phyloP scores from a whole-genome alignment of 2,797 vertebrate species.

The Hozukius guyotensis region DNA sequence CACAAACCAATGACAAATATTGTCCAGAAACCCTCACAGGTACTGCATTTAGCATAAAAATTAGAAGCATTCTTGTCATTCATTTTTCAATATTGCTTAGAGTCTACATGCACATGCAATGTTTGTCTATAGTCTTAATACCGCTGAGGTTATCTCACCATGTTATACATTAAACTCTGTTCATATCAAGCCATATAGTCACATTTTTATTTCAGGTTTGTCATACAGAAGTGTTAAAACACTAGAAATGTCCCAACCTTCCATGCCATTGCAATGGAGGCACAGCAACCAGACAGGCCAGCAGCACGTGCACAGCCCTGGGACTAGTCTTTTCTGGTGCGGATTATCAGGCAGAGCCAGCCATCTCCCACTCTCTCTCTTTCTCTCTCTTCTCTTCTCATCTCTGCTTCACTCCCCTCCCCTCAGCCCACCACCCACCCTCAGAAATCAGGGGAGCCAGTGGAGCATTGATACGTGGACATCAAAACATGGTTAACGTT shows the following conservation, averaged over 20 bases:
- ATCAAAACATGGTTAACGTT: constrained; percentile 70
- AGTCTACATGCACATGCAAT: not conserved
- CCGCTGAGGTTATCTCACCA: not conserved
- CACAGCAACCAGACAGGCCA: constrained; percentile 12
- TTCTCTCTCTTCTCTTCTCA: constrained; percentile 19
- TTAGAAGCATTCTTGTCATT: not conserved
- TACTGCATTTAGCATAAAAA: too few relatives aligned
- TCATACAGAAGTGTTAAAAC: not conserved
- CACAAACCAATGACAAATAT: too few relatives aligned
- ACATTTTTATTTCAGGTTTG: not conserved
- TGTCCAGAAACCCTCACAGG: too few relatives aligned
- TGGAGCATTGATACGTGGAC: constrained; percentile 54
- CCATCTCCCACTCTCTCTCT: constrained; percentile 24
- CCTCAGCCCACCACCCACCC: constrained; percentile 18
- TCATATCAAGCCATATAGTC: not conserved
- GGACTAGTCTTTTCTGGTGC: constrained; percentile 37
- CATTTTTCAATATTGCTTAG: not conserved
- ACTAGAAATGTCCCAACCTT: constrained; percentile 1
- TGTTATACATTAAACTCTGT: not conserved
- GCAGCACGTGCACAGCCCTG: constrained; percentile 7
- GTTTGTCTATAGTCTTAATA: not conserved
- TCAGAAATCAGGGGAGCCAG: constrained; percentile 42
- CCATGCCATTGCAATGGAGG: not conserved
- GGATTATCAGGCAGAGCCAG: constrained; percentile 55
- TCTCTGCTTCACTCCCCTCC: constrained; percentile 12